phyloP scores from a whole-genome alignment of 2,888 invertebrate genomes.

The Hypercompe scribonia region DNA sequence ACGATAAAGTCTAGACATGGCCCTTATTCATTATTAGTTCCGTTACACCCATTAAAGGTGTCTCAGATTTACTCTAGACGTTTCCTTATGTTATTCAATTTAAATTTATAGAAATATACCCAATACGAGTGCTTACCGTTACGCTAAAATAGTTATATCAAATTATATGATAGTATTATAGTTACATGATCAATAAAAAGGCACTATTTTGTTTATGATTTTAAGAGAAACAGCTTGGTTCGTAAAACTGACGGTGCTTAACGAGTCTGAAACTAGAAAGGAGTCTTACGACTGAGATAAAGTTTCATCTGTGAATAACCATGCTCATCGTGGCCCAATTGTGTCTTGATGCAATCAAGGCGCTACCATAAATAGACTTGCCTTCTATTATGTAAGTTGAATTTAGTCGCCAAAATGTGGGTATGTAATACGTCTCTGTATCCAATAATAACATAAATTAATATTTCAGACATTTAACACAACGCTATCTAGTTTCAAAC shows the following conservation, averaged over 20 bases:
- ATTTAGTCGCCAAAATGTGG: too few species aligned
- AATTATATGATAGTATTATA: not conserved
- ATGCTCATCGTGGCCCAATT: too few species aligned
- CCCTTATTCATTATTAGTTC: not conserved
- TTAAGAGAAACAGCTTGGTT: not conserved
- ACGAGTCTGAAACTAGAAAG: not conserved
- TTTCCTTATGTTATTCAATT: not conserved
- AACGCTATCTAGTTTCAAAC: too few species aligned
- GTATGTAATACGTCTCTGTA: too few species aligned
- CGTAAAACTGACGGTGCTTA: not conserved
- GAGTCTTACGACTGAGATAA: not conserved
- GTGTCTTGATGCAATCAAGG: too few species aligned
- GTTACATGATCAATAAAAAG: not conserved
- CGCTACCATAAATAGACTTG: too few species aligned
- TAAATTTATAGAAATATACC: not conserved
- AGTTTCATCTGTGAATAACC: not conserved
- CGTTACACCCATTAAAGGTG: not conserved
- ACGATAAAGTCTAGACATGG: not conserved
- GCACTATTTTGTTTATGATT: not conserved
- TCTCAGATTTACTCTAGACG: not conserved
- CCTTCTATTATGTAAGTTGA: too few species aligned
- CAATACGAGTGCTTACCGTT: not conserved
- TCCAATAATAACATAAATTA: too few species aligned
- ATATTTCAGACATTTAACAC: too few species aligned
- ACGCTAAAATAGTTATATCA: not conserved